A percentile compares a stretch with the other conserved stretches of the same genome.
These are phyloP conservation scores for Rhagophthalmus giganteus DNA, from an alignment of 2,888 invertebrate genomes.

Conservation along the genomic window DNA sequence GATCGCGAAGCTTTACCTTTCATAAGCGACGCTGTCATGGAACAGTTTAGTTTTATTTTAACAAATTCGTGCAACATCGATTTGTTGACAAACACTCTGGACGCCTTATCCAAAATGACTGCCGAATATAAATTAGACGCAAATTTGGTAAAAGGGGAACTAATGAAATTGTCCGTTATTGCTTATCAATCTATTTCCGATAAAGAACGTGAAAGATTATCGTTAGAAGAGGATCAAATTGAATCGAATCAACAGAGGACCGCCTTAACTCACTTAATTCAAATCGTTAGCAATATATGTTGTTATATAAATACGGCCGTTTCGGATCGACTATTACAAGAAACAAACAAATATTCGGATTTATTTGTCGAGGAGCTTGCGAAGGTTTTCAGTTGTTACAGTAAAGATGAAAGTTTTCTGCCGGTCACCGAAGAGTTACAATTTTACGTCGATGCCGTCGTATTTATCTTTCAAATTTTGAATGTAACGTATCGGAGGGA, in stretches of 20 bases:
- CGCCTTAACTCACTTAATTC: conserved; percentile 37
- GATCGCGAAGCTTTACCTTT: conserved; percentile 26
- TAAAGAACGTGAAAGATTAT: conserved; percentile 26
- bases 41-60: conserved; percentile 70
- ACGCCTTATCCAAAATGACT: conserved; percentile 56
- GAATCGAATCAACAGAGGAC: conserved; percentile 37
- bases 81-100: conserved; percentile 61
- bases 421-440: conserved; percentile 41
- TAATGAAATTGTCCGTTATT: conserved; percentile 36
- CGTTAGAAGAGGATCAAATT: conserved; percentile 35
- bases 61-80: conserved; percentile 71
- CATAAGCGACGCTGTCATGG: conserved; percentile 56
- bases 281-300: conserved; percentile 44
- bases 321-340: conserved; percentile 9
- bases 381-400: conserved; percentile 39
- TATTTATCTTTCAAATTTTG: conserved; percentile 40
- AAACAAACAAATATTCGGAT: conserved; percentile 27
- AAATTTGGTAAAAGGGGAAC: conserved; percentile 30
- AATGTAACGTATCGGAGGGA: conserved; percentile 34
- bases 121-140: conserved; percentile 36
- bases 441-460: conserved; percentile 41
- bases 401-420: conserved; percentile 40
- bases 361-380: conserved; percentile 34
- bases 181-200: conserved; percentile 37
- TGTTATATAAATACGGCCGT: conserved; percentile 23